A percentile compares a stretch with the other conserved stretches of the same genome.
phyloP scores from a whole-genome alignment of 2,113 vertebrate genomes.

The Peucedramus taeniatus region DNA sequence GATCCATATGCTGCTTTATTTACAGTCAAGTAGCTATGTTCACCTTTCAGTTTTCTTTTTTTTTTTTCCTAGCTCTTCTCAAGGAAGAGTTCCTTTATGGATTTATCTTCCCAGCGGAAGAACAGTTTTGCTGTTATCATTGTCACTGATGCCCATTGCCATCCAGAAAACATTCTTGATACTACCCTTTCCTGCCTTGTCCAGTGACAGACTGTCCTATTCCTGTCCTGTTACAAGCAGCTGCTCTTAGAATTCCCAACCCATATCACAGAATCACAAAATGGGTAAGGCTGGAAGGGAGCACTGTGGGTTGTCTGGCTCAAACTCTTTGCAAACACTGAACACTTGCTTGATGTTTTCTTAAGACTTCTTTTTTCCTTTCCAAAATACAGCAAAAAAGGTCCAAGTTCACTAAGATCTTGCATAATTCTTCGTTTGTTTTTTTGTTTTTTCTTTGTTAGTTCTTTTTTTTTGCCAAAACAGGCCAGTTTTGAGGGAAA shows the following conservation, averaged over 20 bases:
- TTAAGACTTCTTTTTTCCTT: background rate
- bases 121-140: background rate
- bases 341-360: background rate
- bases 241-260: background rate
- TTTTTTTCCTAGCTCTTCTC: background rate
- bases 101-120: background rate
- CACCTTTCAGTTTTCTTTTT: background rate
- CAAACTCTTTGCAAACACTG: background rate
- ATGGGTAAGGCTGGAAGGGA: background rate
- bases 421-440: background rate
- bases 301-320: background rate
- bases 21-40: background rate
- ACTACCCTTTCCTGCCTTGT: background rate
- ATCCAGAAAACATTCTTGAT: background rate
- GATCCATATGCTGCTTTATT: background rate
- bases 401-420: background rate
- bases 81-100: background rate
- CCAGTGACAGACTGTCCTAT: background rate
- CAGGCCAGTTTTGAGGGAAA: background rate
- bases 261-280: background rate
- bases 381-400: background rate
- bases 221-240: background rate
- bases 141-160: background rate
- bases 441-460: background rate
- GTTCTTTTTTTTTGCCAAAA: background rate